A percentile compares a stretch with the other conserved stretches of the same genome.
Evolutionary conservation across 2,113 vertebrate species (phyloP).

Genomic region (Hemibagrus wyckioides): DNA sequence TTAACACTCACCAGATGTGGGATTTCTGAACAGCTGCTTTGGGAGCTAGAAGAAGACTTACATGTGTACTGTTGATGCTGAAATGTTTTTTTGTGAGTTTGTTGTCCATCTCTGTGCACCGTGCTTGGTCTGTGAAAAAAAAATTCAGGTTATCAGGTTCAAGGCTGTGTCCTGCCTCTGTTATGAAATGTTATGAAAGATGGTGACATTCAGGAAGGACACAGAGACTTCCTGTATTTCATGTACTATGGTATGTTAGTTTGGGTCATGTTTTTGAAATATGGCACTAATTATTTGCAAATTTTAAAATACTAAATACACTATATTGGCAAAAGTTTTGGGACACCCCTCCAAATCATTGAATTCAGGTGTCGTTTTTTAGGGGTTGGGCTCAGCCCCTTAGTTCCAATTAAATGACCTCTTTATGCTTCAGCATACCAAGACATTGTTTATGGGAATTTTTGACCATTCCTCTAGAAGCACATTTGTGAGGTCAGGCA

Average conservation of each 20-base stretch:
- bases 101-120: not conserved
- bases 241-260: not conserved
- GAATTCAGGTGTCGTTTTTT: too few species aligned
- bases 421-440: too few species aligned
- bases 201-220: not conserved
- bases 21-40: not conserved
- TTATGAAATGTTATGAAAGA: not conserved
- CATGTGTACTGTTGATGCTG: not conserved
- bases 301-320: not conserved
- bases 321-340: too few species aligned
- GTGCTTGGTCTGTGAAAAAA: not conserved
- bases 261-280: not conserved
- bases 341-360: too few species aligned
- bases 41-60: not conserved
- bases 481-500: too few species aligned
- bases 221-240: not conserved
- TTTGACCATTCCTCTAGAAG: too few species aligned
- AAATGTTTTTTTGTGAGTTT: not conserved
- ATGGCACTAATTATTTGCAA: not conserved
- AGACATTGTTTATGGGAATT: too few species aligned
- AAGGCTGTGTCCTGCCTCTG: not conserved
- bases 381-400: too few species aligned
- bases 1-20: constrained; percentile 7
- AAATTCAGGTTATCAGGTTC: constrained; percentile 17
- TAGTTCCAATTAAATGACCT: too few species aligned